A percentile compares a stretch with the other conserved stretches of the same genome.
Evolutionary conservation across 1,140 invertebrate genomes (phyloP).

Genomic region (Meteorus sp.): DNA sequence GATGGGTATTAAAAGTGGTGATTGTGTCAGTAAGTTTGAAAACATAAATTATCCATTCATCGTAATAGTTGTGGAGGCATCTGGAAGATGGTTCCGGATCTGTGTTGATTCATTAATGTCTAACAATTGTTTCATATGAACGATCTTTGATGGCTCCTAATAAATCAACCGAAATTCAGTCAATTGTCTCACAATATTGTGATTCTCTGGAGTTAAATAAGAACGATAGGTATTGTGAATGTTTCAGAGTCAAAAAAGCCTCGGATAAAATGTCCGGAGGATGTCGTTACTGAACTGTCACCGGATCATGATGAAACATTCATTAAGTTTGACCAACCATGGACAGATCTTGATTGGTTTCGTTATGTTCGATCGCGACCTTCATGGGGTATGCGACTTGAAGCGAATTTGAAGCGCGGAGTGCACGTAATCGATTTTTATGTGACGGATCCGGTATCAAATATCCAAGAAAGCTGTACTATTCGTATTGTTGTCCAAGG

Average conservation of each 20-base stretch:
- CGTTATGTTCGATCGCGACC: slow-evolving; percentile 56
- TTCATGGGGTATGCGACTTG: slow-evolving; percentile 54
- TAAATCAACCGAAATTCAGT: no score
- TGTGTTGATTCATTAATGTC: no score
- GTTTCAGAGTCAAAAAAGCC: slow-evolving; percentile 52
- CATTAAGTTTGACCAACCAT: slow-evolving; percentile 56
- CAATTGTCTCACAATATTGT: no score
- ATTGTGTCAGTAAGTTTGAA: slow-evolving; percentile 53
- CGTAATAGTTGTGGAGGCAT: no score
- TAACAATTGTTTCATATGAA: no score
- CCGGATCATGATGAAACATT: slow-evolving; percentile 51
- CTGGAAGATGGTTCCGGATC: no score
- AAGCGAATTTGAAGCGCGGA: slow-evolving; percentile 53
- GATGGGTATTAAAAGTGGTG: slow-evolving; percentile 54
- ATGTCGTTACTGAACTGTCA: slow-evolving; percentile 50
- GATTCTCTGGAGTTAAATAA: background rate
- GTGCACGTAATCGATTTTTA: slow-evolving; percentile 53
- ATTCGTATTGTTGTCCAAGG: slow-evolving; percentile 52
- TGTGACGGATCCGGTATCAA: slow-evolving; percentile 54
- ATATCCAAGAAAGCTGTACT: slow-evolving; percentile 53
- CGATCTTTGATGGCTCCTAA: no score
- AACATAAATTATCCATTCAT: background rate
- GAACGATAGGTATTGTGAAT: background rate
- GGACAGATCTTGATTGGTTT: slow-evolving; percentile 58
- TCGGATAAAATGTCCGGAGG: slow-evolving; percentile 53